A percentile compares a stretch with the other conserved stretches of the same genome.
Evolutionary conservation across 1,140 invertebrate species (phyloP).

Genomic region (Coptotermes formosanus): DNA sequence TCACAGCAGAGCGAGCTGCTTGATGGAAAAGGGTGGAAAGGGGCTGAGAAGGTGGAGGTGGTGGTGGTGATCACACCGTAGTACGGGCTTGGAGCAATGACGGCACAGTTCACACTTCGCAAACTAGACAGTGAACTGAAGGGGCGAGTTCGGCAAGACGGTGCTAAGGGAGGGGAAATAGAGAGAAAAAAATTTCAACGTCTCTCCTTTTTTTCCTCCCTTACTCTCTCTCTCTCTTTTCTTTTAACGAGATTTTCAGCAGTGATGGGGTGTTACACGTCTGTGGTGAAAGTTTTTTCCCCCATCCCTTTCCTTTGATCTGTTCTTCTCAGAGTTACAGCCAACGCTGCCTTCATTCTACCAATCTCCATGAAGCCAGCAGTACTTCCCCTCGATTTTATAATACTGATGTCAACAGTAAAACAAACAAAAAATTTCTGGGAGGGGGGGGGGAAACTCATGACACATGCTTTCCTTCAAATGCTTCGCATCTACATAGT

Average conservation of each 20-base stretch:
- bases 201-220: background rate
- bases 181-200: background rate
- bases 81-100: background rate
- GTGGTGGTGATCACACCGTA: background rate
- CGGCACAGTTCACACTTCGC: background rate
- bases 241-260: slow-evolving; percentile 8
- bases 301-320: background rate
- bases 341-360: background rate
- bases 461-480: too few relatives aligned
- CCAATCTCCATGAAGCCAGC: background rate
- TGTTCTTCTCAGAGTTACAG: background rate
- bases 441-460: too few relatives aligned
- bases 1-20: background rate
- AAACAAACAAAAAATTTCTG: background rate
- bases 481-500: too few relatives aligned
- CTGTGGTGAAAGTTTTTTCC: background rate
- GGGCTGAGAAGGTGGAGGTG: background rate
- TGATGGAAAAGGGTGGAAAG: background rate
- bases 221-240: background rate
- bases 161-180: background rate
- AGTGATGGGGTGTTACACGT: slow-evolving; percentile 11
- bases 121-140: background rate
- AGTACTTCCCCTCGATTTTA: background rate
- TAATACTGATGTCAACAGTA: background rate
- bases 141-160: background rate